These are phyloP conservation scores for Latrodectus hesperus DNA, from an alignment of 2,888 invertebrate species.

Conservation along the genomic window DNA sequence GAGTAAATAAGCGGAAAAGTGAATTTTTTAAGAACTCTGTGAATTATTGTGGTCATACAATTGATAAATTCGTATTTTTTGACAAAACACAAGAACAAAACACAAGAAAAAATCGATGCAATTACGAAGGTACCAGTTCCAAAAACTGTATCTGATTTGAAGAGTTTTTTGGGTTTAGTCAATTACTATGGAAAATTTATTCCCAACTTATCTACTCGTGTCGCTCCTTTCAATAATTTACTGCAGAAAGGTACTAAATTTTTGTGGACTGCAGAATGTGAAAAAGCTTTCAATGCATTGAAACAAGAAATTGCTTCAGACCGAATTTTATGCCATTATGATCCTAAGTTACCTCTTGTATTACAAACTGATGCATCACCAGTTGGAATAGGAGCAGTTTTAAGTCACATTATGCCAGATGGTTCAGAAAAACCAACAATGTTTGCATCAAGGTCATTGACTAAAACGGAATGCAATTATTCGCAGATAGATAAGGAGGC, in stretches of 20 bases:
- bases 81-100: no score
- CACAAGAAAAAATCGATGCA: conserved; percentile 45
- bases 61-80: no score
- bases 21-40: no score
- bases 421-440: conserved; percentile 75
- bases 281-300: conserved; percentile 33
- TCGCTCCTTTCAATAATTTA: conserved; percentile 36
- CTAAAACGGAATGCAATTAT: conserved; percentile 73
- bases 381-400: conserved; percentile 73
- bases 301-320: conserved; percentile 35
- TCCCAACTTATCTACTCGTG: conserved; percentile 46
- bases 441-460: conserved; percentile 74
- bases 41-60: no score
- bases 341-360: conserved; percentile 71
- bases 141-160: conserved; percentile 54
- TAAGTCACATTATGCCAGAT: conserved; percentile 73
- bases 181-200: no score
- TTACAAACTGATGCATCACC: conserved; percentile 74
- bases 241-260: conserved; percentile 32
- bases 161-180: no score
- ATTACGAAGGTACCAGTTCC: conserved; percentile 53
- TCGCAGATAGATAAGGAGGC: conserved; percentile 75
- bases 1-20: no score
- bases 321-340: conserved; percentile 71
- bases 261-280: conserved; percentile 25